These are phyloP conservation scores for Poecilia velifera DNA, from an alignment of 2,797 vertebrate species.

Conservation along the genomic window DNA sequence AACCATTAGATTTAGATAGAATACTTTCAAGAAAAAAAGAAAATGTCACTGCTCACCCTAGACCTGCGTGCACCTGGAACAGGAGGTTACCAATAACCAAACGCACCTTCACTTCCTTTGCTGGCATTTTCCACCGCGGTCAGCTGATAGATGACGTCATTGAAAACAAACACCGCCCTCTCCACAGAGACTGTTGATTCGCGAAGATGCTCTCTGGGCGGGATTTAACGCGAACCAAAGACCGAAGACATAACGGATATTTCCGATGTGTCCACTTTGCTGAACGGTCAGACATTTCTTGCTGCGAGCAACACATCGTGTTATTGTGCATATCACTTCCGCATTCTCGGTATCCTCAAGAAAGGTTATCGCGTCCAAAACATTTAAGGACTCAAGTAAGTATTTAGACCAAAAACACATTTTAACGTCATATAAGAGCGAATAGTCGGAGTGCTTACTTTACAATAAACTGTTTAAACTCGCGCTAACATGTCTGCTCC, in stretches of 20 bases:
- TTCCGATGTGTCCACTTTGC: neutral
- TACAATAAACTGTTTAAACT: neutral
- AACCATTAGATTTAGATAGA: neutral
- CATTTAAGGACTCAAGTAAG: constrained; percentile 40
- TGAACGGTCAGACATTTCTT: constrained; percentile 16
- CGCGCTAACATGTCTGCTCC: neutral
- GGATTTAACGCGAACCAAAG: neutral
- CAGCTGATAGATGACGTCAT: constrained; percentile 68
- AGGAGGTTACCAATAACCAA: neutral
- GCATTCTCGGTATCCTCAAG: constrained; percentile 13
- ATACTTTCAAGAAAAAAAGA: too few species aligned
- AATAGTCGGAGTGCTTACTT: neutral
- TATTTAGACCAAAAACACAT: neutral
- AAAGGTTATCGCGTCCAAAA: constrained; percentile 12
- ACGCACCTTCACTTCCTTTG: constrained; percentile 22
- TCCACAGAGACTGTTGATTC: neutral
- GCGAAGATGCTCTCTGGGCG: constrained; percentile 34
- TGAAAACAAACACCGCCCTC: constrained; percentile 59
- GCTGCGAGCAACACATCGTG: constrained; percentile 17
- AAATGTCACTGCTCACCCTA: too few species aligned
- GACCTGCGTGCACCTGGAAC: neutral
- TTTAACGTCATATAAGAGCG: rapidly evolving
- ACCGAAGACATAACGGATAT: neutral
- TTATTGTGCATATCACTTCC: constrained; percentile 30
- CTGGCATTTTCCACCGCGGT: constrained; percentile 52